These are phyloP conservation scores for Xiphophorus hellerii DNA, from an alignment of 2,113 vertebrate species.

Conservation along the genomic window DNA sequence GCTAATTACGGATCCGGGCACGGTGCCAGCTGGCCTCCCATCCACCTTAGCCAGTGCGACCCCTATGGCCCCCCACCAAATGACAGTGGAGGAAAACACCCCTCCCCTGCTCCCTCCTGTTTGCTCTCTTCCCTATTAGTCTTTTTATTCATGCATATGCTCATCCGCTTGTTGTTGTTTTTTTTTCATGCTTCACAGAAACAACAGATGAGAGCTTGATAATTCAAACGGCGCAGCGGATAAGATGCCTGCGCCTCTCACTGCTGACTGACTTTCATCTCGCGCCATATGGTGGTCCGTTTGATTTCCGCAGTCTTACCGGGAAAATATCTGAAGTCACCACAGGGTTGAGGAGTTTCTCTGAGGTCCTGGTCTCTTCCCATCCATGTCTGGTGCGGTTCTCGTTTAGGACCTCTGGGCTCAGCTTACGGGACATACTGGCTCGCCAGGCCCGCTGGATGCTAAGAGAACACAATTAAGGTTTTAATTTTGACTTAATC, in stretches of 20 bases:
- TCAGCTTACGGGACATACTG: slow-evolving; percentile 51
- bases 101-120: slow-evolving; percentile 44
- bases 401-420: slow-evolving; percentile 39
- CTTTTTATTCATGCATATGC: slow-evolving; percentile 27
- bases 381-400: slow-evolving; percentile 5
- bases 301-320: slow-evolving; percentile 52
- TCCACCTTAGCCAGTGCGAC: slow-evolving; percentile 53
- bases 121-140: slow-evolving; percentile 46
- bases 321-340: slow-evolving; percentile 46
- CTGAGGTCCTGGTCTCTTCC: slow-evolving; percentile 27
- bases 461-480: slow-evolving; percentile 32
- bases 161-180: not conserved
- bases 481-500: not conserved
- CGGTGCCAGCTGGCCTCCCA: slow-evolving; percentile 64
- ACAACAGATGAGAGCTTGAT: slow-evolving; percentile 32
- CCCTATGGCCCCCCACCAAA: slow-evolving; percentile 65
- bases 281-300: slow-evolving; percentile 7
- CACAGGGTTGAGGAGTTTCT: slow-evolving; percentile 43
- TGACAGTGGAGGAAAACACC: slow-evolving; percentile 67
- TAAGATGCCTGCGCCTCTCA: slow-evolving; percentile 9
- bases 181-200: slow-evolving; percentile 11
- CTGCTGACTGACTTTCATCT: slow-evolving; percentile 14
- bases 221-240: slow-evolving; percentile 8
- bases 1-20: slow-evolving; percentile 75
- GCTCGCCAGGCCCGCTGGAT: slow-evolving; percentile 79